These are phyloP conservation scores for Lamprologus lemairii DNA, from an alignment of 2,113 vertebrate genomes.

Conservation along the genomic window DNA sequence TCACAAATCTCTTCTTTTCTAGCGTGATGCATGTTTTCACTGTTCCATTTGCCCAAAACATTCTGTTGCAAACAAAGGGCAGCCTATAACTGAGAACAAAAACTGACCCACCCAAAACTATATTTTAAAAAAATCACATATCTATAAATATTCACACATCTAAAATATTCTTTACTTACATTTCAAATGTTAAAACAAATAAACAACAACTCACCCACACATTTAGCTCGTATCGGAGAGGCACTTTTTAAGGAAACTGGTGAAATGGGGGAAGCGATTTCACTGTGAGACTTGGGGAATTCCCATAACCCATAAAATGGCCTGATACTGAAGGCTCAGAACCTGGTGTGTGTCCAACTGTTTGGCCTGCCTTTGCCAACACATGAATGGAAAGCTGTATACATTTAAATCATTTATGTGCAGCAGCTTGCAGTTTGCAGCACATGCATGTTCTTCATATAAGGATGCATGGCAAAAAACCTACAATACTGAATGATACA, in stretches of 20 bases:
- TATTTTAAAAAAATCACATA: background rate
- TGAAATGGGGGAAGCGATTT: conserved; percentile 67
- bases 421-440: background rate
- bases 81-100: background rate
- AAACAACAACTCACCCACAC: conserved; percentile 69
- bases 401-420: background rate
- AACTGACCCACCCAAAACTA: background rate
- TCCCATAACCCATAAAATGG: conserved; percentile 69
- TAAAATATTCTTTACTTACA: background rate
- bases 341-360: conserved; percentile 56
- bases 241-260: conserved; percentile 73
- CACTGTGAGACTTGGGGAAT: conserved; percentile 69
- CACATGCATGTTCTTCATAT: background rate
- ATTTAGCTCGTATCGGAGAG: conserved; percentile 55
- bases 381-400: background rate
- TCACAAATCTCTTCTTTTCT: background rate
- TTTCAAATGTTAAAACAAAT: conserved; percentile 33
- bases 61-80: background rate
- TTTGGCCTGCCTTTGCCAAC: conserved; percentile 18
- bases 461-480: background rate
- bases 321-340: conserved; percentile 46
- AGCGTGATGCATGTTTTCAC: background rate
- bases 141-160: background rate
- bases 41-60: background rate
- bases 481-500: background rate